phyloP scores from a whole-genome alignment of 1,140 invertebrate species.

The Nephotettix cincticeps region DNA sequence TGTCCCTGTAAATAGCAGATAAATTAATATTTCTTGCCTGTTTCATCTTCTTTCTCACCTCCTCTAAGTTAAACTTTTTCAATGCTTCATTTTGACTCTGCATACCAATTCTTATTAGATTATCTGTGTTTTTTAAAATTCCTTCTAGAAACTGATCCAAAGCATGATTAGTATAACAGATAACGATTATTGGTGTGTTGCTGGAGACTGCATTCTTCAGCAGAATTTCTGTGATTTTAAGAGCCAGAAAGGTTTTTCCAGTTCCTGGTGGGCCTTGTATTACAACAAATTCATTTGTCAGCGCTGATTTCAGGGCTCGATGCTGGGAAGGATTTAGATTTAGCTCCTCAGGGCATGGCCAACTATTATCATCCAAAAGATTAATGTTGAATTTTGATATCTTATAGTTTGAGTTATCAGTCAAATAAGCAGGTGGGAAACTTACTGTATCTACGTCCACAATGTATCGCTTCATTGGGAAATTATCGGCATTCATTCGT shows the following conservation, averaged over 20 bases:
- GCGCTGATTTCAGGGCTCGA: constrained; percentile 56
- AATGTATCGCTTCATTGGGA: constrained; percentile 66
- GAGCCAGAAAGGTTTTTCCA: constrained; percentile 74
- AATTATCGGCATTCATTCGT: constrained; percentile 51
- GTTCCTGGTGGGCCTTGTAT: constrained; percentile 83
- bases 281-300: constrained; percentile 63
- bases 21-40: background rate
- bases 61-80: constrained; percentile 47
- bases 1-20: background rate
- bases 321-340: constrained; percentile 59
- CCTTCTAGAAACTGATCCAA: constrained; percentile 87
- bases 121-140: constrained; percentile 54
- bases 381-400: constrained; percentile 12
- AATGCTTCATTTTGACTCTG: constrained; percentile 62
- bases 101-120: constrained; percentile 70
- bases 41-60: constrained; percentile 44
- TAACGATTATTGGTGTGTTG: constrained; percentile 64
- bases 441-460: constrained; percentile 47
- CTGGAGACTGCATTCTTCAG: constrained; percentile 50
- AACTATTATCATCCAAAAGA: constrained; percentile 45
- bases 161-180: constrained; percentile 87
- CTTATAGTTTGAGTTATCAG: constrained; percentile 20
- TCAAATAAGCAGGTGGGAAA: constrained; percentile 38
- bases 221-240: constrained; percentile 62
- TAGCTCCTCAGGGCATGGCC: constrained; percentile 49